These are phyloP conservation scores for Urophycis tenuis DNA, from an alignment of 2,797 vertebrate species.

Conservation along the genomic window DNA sequence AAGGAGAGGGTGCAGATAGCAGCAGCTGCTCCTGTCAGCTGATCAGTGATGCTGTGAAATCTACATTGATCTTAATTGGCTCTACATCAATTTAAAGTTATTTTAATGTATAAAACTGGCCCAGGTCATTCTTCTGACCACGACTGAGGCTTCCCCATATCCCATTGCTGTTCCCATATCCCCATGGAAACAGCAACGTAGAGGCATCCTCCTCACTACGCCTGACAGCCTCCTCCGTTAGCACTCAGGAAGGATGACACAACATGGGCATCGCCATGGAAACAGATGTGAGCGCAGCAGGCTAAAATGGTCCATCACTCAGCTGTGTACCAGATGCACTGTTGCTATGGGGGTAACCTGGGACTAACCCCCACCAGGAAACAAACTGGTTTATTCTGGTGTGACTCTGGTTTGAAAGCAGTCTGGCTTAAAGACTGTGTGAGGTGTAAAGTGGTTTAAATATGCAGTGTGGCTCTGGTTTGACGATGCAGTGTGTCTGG, in stretches of 20 bases:
- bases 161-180: too few species aligned
- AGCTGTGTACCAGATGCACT: slow-evolving; percentile 29
- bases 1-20: too few species aligned
- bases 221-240: slow-evolving; percentile 18
- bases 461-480: neutral
- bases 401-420: neutral
- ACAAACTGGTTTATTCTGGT: neutral
- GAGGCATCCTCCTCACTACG: neutral
- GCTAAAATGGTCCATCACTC: slow-evolving; percentile 32
- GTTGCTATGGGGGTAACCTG: neutral
- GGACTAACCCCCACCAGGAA: neutral
- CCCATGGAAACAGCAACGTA: neutral
- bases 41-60: too few species aligned
- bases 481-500: neutral
- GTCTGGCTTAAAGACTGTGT: too few species aligned
- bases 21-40: too few species aligned
- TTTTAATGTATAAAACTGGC: neutral
- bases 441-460: neutral
- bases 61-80: neutral
- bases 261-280: slow-evolving; percentile 38
- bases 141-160: neutral
- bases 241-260: slow-evolving; percentile 28
- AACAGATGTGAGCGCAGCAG: slow-evolving; percentile 36
- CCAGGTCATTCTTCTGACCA: neutral
- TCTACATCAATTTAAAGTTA: neutral